These are phyloP conservation scores for Oscheius sp. DNA, from an alignment of 2,888 invertebrate genomes.

Conservation along the genomic window DNA sequence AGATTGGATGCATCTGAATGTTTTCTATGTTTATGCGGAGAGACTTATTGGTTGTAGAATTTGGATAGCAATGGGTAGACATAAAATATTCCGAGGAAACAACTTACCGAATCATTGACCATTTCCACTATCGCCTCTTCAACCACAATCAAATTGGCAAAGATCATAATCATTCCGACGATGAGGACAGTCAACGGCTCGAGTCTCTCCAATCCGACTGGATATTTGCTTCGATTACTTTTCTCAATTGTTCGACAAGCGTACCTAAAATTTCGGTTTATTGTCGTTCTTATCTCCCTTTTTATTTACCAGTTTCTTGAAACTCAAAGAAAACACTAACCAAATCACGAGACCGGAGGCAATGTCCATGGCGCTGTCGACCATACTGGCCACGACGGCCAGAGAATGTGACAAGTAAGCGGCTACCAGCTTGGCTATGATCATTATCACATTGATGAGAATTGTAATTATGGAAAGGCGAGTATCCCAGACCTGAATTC, in stretches of 20 bases:
- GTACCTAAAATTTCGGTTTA: conserved; percentile 13
- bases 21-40: too few species aligned
- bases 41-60: too few species aligned
- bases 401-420: conserved; percentile 75
- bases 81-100: not conserved
- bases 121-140: conserved; percentile 74
- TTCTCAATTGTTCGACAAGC: conserved; percentile 67
- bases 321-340: conserved; percentile 50
- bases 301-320: not conserved
- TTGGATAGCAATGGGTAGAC: not conserved
- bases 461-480: conserved; percentile 55
- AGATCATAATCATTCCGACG: conserved; percentile 75
- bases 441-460: conserved; percentile 52
- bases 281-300: too few species aligned
- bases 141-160: conserved; percentile 71
- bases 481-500: conserved; percentile 49
- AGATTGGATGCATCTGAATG: conserved; percentile 49
- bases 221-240: conserved; percentile 74
- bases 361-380: conserved; percentile 75
- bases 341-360: conserved; percentile 74
- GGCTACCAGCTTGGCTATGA: conserved; percentile 68
- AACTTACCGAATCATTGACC: conserved; percentile 40
- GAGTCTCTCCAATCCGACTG: conserved; percentile 74
- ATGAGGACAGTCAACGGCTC: conserved; percentile 75
- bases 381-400: conserved; percentile 75